Evolutionary conservation across 2,797 vertebrate genomes (phyloP).

Genomic region (Siniperca scherzeri): DNA sequence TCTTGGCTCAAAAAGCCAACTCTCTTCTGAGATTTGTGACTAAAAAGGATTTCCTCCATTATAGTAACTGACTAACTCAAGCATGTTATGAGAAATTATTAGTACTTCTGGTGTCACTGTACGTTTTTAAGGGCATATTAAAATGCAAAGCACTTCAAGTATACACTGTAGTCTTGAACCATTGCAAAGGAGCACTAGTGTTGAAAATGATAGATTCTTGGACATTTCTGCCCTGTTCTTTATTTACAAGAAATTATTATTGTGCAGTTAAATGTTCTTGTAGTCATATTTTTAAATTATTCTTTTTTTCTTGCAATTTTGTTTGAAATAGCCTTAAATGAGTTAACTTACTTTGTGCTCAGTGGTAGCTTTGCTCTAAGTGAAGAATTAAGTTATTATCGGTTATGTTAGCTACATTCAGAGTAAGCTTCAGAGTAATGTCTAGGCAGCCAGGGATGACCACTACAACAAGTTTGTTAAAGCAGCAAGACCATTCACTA

Average conservation of each 20-base stretch:
- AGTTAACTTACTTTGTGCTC: not conserved
- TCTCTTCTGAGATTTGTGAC: not conserved
- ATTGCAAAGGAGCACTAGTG: not conserved
- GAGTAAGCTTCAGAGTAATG: not conserved
- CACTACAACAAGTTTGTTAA: not conserved
- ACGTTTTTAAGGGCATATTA: not conserved
- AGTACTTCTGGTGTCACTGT: not conserved
- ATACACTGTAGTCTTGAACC: too few relatives aligned
- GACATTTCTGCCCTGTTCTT: not conserved
- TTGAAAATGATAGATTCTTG: not conserved
- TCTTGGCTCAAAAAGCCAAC: not conserved
- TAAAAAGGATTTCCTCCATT: not conserved
- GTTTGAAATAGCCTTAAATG: not conserved
- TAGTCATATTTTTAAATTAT: not conserved
- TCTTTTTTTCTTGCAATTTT: not conserved
- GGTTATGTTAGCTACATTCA: not conserved
- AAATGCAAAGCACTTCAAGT: not conserved
- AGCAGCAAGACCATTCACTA: not conserved
- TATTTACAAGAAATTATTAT: not conserved
- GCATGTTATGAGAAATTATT: not conserved
- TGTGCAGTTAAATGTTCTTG: not conserved
- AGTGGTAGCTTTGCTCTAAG: not conserved
- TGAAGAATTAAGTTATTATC: not conserved
- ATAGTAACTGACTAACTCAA: not conserved
- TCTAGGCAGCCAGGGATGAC: not conserved